These are phyloP conservation scores for Podarcis cretensis DNA, from an alignment of 2,113 vertebrate genomes.

Conservation along the genomic window DNA sequence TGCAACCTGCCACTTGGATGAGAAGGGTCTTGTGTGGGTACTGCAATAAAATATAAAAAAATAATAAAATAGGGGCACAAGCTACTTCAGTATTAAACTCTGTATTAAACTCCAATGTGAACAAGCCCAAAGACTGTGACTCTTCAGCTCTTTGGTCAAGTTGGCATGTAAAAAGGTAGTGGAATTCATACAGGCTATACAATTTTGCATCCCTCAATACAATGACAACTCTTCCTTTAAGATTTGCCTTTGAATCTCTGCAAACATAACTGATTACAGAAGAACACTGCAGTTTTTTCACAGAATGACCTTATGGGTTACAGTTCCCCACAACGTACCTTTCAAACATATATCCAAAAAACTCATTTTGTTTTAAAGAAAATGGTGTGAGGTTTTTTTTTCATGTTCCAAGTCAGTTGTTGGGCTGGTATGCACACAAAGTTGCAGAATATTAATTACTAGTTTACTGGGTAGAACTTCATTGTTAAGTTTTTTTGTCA, in stretches of 20 bases:
- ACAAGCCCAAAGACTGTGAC: no score
- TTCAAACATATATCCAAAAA: background rate
- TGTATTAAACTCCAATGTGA: no score
- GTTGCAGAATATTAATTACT: background rate
- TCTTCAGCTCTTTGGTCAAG: background rate
- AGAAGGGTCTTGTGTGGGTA: no score
- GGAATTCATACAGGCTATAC: background rate
- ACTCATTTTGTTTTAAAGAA: background rate
- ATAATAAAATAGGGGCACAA: no score
- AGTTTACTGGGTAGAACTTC: no score
- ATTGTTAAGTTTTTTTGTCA: background rate
- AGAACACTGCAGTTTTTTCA: background rate
- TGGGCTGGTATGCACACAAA: background rate
- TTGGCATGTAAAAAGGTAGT: background rate
- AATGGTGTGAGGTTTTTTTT: no score
- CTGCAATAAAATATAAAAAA: no score
- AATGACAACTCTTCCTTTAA: background rate
- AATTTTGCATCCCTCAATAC: background rate
- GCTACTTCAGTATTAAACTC: no score
- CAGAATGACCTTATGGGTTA: conserved; percentile 20
- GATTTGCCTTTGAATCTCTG: background rate
- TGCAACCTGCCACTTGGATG: no score
- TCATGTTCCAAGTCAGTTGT: background rate
- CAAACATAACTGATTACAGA: background rate
- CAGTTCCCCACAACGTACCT: conserved; percentile 11